Conservation (phyloP, 1,140 invertebrate species). For the Tyrophagus putrescentiae region DNA sequence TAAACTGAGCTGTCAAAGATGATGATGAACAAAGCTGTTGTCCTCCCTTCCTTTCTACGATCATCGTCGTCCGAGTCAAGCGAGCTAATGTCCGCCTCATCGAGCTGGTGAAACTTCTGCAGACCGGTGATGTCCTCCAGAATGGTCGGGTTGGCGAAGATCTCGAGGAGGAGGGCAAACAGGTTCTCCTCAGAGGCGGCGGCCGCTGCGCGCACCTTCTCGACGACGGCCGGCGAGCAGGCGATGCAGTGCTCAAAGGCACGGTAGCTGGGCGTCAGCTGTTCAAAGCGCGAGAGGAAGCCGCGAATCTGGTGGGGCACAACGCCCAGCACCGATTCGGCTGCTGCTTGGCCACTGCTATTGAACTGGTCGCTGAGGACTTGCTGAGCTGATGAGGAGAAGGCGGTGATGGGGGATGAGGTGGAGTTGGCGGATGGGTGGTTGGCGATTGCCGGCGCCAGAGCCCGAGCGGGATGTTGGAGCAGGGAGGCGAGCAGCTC, state of each 20-base stretch:
- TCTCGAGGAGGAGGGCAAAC: slow-evolving; percentile 62
- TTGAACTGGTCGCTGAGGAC: no score
- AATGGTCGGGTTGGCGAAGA: slow-evolving; percentile 65
- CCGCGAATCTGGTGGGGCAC: slow-evolving; percentile 88
- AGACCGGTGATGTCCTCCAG: slow-evolving; percentile 76
- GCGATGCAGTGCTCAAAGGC: slow-evolving; percentile 81
- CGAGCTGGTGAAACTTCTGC: slow-evolving; percentile 45
- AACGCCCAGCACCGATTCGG: slow-evolving; percentile 55
- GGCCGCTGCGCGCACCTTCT: no score
- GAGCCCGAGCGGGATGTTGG: slow-evolving; percentile 66
- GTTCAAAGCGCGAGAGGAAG: slow-evolving; percentile 62
- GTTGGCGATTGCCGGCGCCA: no score
- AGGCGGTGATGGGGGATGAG: no score
- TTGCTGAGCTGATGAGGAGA: no score
- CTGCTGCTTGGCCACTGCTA: no score
- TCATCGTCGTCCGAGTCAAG: slow-evolving; percentile 18
- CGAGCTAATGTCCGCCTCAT: slow-evolving; percentile 22
- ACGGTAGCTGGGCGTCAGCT: slow-evolving; percentile 59
- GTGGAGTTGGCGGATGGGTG: no score
- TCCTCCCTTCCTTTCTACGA: no score
- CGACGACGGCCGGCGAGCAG: slow-evolving; percentile 50
- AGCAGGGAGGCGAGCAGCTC: slow-evolving; percentile 73
- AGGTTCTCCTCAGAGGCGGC: no score
- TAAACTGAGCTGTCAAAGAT: no score
- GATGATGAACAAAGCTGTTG: no score